phyloP scores from a whole-genome alignment of 2,797 vertebrate species.

The Gephyroberyx darwinii region DNA sequence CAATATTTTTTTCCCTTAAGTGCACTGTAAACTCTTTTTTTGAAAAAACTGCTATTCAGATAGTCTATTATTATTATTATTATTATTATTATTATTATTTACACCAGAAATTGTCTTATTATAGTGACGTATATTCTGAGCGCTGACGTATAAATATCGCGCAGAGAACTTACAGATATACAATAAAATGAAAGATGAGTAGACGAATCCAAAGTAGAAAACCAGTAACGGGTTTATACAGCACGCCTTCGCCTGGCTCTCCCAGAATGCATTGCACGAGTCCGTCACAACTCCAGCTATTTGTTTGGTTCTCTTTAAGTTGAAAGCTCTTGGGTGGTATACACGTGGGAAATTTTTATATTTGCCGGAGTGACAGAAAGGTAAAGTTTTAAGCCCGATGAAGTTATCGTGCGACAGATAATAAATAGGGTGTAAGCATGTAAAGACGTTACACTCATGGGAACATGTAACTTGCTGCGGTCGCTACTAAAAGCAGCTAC shows the following conservation, averaged over 20 bases:
- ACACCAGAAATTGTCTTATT: background rate
- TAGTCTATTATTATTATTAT: too few relatives aligned
- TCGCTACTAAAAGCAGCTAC: background rate
- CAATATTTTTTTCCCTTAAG: too few relatives aligned
- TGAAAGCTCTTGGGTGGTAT: conserved; percentile 41
- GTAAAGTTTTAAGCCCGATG: conserved; percentile 39
- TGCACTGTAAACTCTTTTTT: too few relatives aligned
- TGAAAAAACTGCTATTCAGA: too few relatives aligned
- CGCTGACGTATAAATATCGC: conserved; percentile 1
- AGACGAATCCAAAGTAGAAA: background rate
- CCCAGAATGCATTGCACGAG: conserved; percentile 63
- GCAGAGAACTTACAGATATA: conserved; percentile 6
- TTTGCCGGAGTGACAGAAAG: conserved; percentile 22
- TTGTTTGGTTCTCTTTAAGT: conserved; percentile 14
- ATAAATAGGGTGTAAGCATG: background rate
- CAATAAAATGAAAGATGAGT: background rate
- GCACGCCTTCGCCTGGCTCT: background rate
- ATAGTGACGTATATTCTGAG: background rate
- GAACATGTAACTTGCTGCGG: too few relatives aligned
- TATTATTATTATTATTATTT: background rate
- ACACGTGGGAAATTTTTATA: conserved; percentile 60
- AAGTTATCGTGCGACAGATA: rapidly evolving
- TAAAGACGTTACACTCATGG: background rate
- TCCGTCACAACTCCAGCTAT: background rate
- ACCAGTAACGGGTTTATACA: too few relatives aligned